phyloP scores from a whole-genome alignment of 2,797 vertebrate species.

The Brachymystax lenok region DNA sequence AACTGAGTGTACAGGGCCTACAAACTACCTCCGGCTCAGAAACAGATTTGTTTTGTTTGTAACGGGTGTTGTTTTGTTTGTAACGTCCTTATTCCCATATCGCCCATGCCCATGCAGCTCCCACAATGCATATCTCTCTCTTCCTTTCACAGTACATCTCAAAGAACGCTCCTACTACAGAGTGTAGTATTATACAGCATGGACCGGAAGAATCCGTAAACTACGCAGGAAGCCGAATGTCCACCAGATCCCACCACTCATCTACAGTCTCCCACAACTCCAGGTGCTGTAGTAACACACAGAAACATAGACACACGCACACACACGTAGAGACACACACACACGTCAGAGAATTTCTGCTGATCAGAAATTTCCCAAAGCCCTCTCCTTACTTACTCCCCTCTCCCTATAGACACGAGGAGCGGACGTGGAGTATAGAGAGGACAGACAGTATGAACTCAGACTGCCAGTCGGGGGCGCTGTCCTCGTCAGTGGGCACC shows the following conservation, averaged over 20 bases:
- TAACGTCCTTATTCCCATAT: not conserved
- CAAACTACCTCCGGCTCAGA: not conserved
- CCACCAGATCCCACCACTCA: conserved; percentile 92
- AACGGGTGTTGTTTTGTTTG: not conserved
- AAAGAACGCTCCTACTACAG: conserved; percentile 89
- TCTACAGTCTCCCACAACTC: conserved; percentile 94
- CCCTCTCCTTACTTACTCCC: not conserved
- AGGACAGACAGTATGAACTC: conserved; percentile 93
- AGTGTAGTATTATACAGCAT: conserved; percentile 90
- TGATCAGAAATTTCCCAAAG: not conserved
- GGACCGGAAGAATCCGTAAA: conserved; percentile 89
- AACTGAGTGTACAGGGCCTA: not conserved
- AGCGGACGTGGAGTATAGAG: conserved; percentile 97
- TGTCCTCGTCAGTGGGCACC: conserved; percentile 94
- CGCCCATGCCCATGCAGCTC: conserved; percentile 5
- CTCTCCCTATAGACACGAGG: conserved; percentile 83
- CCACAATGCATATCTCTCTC: conserved; percentile 29
- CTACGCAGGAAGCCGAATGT: conserved; percentile 93
- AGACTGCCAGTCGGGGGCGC: conserved; percentile 92
- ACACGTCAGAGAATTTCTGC: not conserved
- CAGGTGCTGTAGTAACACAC: conserved; percentile 82
- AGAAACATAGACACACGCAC: conserved; percentile 25
- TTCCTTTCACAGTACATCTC: conserved; percentile 82
- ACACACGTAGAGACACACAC: too few species aligned
- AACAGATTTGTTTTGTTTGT: not conserved